Percentiles rank a stretch among this genome's conserved stretches.
phyloP scores from a whole-genome alignment of 37 sponge, comb jelly and placozoan genomes.

The Tethya wilhelma region DNA sequence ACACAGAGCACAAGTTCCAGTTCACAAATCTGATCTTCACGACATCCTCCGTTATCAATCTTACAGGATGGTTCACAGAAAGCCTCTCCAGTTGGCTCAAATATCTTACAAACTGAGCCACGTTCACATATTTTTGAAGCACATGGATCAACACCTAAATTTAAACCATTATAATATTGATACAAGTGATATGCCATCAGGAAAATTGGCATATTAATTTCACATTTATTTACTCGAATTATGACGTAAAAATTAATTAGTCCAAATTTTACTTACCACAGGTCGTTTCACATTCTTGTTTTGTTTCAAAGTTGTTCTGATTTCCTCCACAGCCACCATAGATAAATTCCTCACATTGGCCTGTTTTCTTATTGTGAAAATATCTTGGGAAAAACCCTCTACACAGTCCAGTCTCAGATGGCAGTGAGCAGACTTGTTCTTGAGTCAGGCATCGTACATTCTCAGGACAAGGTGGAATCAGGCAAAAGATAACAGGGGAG shows the following conservation, averaged over 20 bases:
- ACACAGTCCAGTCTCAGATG: conserved; percentile 16
- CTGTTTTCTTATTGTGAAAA: conserved; percentile 7
- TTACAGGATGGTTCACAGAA: conserved; percentile 40
- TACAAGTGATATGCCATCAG: background rate
- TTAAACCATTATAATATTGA: background rate
- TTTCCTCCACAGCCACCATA: conserved; percentile 41
- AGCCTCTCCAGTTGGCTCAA: conserved; percentile 9
- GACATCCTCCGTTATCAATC: conserved; percentile 44
- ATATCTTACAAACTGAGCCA: conserved; percentile 4
- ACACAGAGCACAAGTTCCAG: conserved; percentile 16
- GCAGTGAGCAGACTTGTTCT: background rate
- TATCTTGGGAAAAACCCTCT: conserved; percentile 4
- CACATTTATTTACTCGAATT: background rate
- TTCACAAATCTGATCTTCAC: conserved; percentile 8
- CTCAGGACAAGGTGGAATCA: background rate
- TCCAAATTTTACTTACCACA: conserved; percentile 1
- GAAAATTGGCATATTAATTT: background rate
- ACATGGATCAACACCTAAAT: background rate
- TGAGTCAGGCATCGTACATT: background rate
- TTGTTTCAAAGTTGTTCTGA: conserved; percentile 10
- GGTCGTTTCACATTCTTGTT: background rate
- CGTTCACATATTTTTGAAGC: background rate
- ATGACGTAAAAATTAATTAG: background rate
- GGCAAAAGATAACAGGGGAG: background rate
- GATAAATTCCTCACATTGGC: conserved; percentile 33